Evolutionary conservation across 2,888 invertebrate genomes (phyloP).

Genomic region (Synergus umbraculus): DNA sequence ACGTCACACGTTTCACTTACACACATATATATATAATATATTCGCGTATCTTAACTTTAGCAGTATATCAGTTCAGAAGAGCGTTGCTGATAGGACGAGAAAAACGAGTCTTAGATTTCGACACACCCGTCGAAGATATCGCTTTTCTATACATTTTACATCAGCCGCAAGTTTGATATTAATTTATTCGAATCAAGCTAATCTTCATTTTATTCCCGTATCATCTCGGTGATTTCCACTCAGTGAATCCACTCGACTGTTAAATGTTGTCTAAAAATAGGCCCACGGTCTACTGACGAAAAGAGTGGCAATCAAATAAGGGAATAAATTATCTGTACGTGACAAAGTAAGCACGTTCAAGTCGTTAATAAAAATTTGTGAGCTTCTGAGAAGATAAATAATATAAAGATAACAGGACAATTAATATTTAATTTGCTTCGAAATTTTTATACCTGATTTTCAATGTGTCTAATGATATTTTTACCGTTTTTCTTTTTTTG

Average conservation of each 20-base stretch:
- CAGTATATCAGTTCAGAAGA: neutral
- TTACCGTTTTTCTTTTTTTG: neutral
- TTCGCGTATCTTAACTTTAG: slow-evolving; percentile 28
- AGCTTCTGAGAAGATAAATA: neutral
- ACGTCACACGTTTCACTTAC: slow-evolving; percentile 33
- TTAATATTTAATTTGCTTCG: neutral
- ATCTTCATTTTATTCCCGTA: slow-evolving; percentile 28
- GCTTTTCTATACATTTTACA: slow-evolving; percentile 27
- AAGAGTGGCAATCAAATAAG: slow-evolving; percentile 30
- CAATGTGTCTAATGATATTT: neutral
- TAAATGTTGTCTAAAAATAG: slow-evolving; percentile 40
- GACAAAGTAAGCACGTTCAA: slow-evolving; percentile 3
- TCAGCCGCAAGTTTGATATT: neutral
- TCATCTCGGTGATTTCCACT: slow-evolving; percentile 7
- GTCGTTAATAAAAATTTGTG: slow-evolving; percentile 2
- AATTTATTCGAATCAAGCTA: slow-evolving; percentile 32
- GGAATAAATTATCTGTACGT: slow-evolving; percentile 30
- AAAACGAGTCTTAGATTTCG: neutral
- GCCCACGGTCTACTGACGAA: slow-evolving; percentile 17
- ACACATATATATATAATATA: slow-evolving; percentile 23
- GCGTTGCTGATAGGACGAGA: slow-evolving; percentile 20
- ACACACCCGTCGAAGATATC: slow-evolving; percentile 8
- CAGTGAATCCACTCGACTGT: slow-evolving; percentile 28
- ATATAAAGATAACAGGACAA: neutral
- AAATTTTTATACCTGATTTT: neutral